These are phyloP conservation scores for Elanus axillaris DNA, from an alignment of 2,113 vertebrate genomes.

Conservation along the genomic window DNA sequence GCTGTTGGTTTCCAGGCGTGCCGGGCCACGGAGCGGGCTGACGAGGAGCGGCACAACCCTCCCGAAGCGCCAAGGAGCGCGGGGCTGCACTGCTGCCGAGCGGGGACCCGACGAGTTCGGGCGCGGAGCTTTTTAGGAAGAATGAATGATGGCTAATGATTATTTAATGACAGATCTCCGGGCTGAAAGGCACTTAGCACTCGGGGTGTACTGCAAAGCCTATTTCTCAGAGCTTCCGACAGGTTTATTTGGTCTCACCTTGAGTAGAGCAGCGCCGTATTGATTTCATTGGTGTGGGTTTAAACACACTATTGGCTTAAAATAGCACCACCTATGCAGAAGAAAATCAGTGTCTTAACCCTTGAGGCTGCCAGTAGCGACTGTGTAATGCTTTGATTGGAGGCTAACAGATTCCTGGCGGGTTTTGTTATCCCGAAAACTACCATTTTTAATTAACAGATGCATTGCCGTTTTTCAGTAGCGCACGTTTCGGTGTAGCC, in stretches of 20 bases:
- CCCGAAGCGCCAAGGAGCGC: constrained; percentile 46
- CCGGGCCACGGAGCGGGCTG: not conserved
- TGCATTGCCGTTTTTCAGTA: not conserved
- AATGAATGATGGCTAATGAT: constrained; percentile 72
- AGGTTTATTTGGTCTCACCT: constrained; percentile 77
- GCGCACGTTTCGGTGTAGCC: fast-evolving
- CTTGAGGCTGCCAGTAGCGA: not conserved
- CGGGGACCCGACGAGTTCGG: constrained; percentile 42
- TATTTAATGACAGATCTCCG: constrained; percentile 73
- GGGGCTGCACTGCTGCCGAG: constrained; percentile 44
- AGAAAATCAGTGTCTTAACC: constrained; percentile 59
- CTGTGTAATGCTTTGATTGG: not conserved
- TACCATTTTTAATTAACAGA: not conserved
- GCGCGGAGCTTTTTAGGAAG: constrained; percentile 70
- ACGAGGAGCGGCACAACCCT: not conserved
- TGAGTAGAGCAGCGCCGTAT: constrained; percentile 71
- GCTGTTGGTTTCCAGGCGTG: not conserved
- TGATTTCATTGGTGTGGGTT: constrained; percentile 70
- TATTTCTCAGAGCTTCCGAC: constrained; percentile 73
- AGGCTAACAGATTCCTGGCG: not conserved
- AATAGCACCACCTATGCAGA: constrained; percentile 61
- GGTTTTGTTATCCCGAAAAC: not conserved
- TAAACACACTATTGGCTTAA: constrained; percentile 71
- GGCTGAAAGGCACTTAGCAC: constrained; percentile 73
- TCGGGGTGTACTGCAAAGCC: constrained; percentile 66